Conservation (phyloP, 1,140 invertebrate genomes). For the Onthophagus taurus region DNA sequence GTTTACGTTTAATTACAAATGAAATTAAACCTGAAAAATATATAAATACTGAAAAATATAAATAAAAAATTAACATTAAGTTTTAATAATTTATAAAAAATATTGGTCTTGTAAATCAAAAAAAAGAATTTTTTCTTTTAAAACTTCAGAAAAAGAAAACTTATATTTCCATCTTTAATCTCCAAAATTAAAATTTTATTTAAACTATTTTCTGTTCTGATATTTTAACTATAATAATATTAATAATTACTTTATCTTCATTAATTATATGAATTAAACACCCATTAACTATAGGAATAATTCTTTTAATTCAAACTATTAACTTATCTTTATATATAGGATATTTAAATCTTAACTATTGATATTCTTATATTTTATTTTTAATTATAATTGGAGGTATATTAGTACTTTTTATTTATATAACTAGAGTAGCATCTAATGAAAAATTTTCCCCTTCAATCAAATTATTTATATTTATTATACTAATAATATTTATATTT, state of each 20-base stretch:
- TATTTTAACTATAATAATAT: conserved; percentile 32
- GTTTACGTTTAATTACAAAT: conserved; percentile 43
- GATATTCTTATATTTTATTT: conserved; percentile 44
- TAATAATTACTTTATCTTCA: conserved; percentile 32
- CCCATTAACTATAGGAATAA: conserved; percentile 39
- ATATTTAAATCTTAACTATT: conserved; percentile 37
- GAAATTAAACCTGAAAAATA: conserved; percentile 36
- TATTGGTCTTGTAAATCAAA: conserved; percentile 48
- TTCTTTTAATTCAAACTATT: conserved; percentile 4
- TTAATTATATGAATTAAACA: conserved; percentile 40
- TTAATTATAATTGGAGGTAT: conserved; percentile 45
- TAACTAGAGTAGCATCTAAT: conserved; percentile 45
- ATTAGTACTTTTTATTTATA: conserved; percentile 48
- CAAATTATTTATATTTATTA: conserved; percentile 48
- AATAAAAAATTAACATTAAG: conserved; percentile 35
- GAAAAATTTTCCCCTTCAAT: conserved; percentile 37
- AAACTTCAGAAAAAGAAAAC: conserved; percentile 45
- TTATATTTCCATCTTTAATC: conserved; percentile 45
- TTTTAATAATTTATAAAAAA: conserved; percentile 52
- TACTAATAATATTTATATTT: conserved; percentile 38
- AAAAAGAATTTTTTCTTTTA: conserved; percentile 42
- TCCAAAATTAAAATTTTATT: conserved; percentile 34
- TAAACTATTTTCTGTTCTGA: conserved; percentile 36
- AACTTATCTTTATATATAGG: conserved; percentile 18
- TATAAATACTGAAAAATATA: conserved; percentile 36